phyloP scores from a whole-genome alignment of 1,140 invertebrate genomes.

The Atta cephalotes region DNA sequence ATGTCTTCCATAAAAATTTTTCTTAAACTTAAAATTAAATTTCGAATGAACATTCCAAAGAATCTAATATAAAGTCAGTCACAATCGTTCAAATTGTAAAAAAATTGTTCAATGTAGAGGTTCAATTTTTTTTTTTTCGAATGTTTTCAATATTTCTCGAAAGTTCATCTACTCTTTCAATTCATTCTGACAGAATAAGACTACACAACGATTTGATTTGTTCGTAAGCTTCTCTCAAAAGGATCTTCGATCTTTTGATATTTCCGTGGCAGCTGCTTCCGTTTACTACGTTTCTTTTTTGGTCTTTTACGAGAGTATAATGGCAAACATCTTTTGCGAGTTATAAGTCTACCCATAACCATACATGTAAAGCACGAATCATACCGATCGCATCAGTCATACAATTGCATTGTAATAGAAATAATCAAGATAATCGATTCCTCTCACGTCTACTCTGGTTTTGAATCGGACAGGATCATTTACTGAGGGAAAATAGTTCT shows the following conservation, averaged over 20 bases:
- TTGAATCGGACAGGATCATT: constrained; percentile 27
- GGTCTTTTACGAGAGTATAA: neutral
- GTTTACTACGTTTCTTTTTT: neutral
- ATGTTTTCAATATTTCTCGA: neutral
- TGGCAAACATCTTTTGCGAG: neutral
- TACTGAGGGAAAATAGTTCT: constrained; percentile 25
- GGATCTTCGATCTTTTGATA: neutral
- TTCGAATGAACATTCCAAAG: no score
- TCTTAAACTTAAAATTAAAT: no score
- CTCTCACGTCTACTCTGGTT: constrained; percentile 17
- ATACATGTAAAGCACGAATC: neutral
- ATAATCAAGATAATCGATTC: constrained; percentile 28
- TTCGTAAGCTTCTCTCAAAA: neutral
- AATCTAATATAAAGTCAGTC: neutral
- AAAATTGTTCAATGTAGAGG: neutral
- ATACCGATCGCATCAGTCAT: neutral
- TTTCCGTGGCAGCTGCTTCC: neutral
- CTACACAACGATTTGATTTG: neutral
- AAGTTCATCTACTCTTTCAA: neutral
- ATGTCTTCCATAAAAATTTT: no score
- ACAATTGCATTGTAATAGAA: neutral
- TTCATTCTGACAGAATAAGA: no score
- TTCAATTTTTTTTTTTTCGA: neutral
- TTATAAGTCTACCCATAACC: neutral
- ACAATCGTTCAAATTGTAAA: neutral